These are phyloP conservation scores for Irena cyanogastra DNA, from an alignment of 2,113 vertebrate genomes.

Conservation along the genomic window DNA sequence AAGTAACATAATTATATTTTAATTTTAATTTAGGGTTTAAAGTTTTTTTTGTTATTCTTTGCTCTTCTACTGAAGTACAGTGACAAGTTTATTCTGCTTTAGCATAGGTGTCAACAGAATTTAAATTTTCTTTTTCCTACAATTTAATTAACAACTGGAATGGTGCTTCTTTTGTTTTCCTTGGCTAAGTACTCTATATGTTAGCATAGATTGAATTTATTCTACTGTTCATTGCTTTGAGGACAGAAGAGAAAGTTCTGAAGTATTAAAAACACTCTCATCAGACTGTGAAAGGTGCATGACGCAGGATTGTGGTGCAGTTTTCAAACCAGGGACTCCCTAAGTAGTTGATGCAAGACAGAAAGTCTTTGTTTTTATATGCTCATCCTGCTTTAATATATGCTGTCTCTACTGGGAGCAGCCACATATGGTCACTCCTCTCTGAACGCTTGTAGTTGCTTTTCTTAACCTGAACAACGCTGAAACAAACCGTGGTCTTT, in stretches of 20 bases:
- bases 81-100: neutral
- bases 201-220: neutral
- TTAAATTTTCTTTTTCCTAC: neutral
- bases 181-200: neutral
- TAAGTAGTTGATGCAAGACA: neutral
- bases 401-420: neutral
- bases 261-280: neutral
- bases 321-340: neutral
- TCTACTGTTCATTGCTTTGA: neutral
- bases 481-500: neutral
- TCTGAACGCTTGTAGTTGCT: neutral
- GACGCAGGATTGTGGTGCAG: neutral
- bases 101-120: neutral
- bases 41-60: neutral
- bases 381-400: neutral
- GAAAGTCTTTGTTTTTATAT: constrained; percentile 2
- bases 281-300: neutral
- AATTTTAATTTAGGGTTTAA: neutral
- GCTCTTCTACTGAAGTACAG: neutral
- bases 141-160: neutral
- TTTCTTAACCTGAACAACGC: neutral
- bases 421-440: neutral
- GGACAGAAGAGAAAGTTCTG: neutral
- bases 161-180: neutral
- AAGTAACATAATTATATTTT: neutral